phyloP scores from a whole-genome alignment of 2,113 vertebrate genomes.

The Nerophis lumbriciformis region DNA sequence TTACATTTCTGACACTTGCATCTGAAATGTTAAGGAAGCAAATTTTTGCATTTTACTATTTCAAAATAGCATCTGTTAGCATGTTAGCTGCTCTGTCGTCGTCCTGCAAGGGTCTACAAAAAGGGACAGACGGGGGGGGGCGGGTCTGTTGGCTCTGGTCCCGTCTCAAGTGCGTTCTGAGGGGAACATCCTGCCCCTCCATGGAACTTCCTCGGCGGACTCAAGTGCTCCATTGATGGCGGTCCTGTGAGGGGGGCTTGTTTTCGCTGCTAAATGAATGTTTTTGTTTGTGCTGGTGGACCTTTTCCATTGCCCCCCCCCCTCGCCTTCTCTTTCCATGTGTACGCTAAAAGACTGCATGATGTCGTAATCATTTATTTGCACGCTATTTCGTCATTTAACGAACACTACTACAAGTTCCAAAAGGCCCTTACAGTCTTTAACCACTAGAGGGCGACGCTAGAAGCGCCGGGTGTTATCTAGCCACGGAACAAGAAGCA shows the following conservation, averaged over 20 bases:
- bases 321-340: not conserved
- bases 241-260: slow-evolving; percentile 56
- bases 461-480: no score
- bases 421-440: no score
- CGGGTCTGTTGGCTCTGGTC: slow-evolving; percentile 42
- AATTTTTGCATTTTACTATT: no score
- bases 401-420: no score
- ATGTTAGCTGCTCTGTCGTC: slow-evolving; percentile 53
- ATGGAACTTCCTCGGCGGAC: slow-evolving; percentile 54
- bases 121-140: slow-evolving; percentile 14
- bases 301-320: slow-evolving; percentile 31
- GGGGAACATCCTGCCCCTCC: slow-evolving; percentile 67
- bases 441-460: no score
- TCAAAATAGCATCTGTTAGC: slow-evolving; percentile 46
- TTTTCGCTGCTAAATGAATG: slow-evolving; percentile 62
- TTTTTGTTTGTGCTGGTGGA: slow-evolving; percentile 63
- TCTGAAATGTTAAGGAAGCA: no score
- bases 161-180: slow-evolving; percentile 61
- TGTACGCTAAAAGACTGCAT: no score
- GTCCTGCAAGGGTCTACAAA: not conserved
- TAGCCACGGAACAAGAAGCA: no score
- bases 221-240: slow-evolving; percentile 66
- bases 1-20: no score
- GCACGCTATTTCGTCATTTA: no score
- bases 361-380: no score